Evolutionary conservation across 2,113 vertebrate genomes (phyloP).

Genomic region (Myotis lucifugus): DNA sequence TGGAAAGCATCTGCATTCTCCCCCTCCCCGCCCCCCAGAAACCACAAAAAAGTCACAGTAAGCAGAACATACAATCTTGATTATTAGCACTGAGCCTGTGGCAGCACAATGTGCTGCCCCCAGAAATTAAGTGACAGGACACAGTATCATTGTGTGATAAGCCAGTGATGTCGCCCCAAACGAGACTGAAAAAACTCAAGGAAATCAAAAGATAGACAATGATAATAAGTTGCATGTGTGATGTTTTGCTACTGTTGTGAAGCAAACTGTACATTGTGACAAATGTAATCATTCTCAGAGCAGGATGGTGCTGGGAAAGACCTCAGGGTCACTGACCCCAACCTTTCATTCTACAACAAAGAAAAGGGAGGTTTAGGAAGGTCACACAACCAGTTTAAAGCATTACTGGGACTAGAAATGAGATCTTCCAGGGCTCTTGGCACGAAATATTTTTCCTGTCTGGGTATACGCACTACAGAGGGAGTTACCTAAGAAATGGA

Average conservation of each 20-base stretch:
- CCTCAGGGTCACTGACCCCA: conserved; percentile 39
- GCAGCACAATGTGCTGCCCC: conserved; percentile 56
- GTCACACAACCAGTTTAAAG: conserved; percentile 46
- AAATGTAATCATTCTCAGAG: conserved; percentile 30
- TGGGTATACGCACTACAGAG: not conserved
- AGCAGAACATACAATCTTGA: conserved; percentile 72
- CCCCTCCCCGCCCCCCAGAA: conserved; percentile 13
- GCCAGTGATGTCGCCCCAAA: not conserved
- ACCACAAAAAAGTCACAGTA: conserved; percentile 72
- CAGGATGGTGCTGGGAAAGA: not conserved
- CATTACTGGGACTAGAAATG: conserved; percentile 7
- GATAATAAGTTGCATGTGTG: conserved; percentile 47
- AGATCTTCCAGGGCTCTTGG: not conserved
- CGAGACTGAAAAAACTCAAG: not conserved
- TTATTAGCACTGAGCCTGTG: conserved; percentile 49
- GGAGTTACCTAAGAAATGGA: not conserved
- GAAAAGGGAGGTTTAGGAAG: conserved; percentile 33
- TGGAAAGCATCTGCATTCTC: conserved; percentile 75
- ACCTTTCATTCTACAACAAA: conserved; percentile 74
- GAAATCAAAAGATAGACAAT: not conserved
- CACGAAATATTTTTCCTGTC: not conserved
- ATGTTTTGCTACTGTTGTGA: not conserved
- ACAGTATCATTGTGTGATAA: not conserved
- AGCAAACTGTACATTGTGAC: not conserved
- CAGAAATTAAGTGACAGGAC: conserved; percentile 55